Evolutionary conservation across 1,140 invertebrate genomes (phyloP).

Genomic region (Meloidogyne hapla): DNA sequence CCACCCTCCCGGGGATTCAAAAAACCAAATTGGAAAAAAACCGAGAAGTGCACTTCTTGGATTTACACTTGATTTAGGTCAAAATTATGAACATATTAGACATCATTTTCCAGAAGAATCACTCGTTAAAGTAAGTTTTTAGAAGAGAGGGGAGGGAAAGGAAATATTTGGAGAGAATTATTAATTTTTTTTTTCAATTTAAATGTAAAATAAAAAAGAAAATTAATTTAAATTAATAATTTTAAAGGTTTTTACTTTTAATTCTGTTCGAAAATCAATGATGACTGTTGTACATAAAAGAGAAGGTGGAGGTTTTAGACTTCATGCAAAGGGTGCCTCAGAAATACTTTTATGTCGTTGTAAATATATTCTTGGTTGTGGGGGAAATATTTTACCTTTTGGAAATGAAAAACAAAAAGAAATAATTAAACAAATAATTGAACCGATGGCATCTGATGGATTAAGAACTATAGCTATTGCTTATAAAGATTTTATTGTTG

Average conservation of each 20-base stretch:
- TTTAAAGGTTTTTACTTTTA: slow-evolving; percentile 65
- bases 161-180: too few species aligned
- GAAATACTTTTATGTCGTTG: slow-evolving; percentile 61
- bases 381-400: slow-evolving; percentile 76
- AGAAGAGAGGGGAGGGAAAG: too few species aligned
- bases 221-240: slow-evolving; percentile 66
- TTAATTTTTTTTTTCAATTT: too few species aligned
- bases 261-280: slow-evolving; percentile 62
- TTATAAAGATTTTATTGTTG: slow-evolving; percentile 78
- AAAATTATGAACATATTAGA: slow-evolving; percentile 66
- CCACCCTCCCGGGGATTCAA: slow-evolving; percentile 52
- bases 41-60: slow-evolving; percentile 69
- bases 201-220: slow-evolving; percentile 64
- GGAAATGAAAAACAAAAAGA: slow-evolving; percentile 85
- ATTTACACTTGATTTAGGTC: slow-evolving; percentile 66
- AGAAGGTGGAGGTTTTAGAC: slow-evolving; percentile 53
- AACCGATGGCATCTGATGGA: slow-evolving; percentile 98
- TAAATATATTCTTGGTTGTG: slow-evolving; percentile 52
- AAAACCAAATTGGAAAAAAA: slow-evolving; percentile 68
- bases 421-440: slow-evolving; percentile 88
- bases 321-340: slow-evolving; percentile 64
- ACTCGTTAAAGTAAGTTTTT: slow-evolving; percentile 65
- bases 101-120: slow-evolving; percentile 66
- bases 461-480: slow-evolving; percentile 70
- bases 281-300: slow-evolving; percentile 60